These are phyloP conservation scores for Hipparchia semele DNA, from an alignment of 2,888 invertebrate species.

Conservation along the genomic window DNA sequence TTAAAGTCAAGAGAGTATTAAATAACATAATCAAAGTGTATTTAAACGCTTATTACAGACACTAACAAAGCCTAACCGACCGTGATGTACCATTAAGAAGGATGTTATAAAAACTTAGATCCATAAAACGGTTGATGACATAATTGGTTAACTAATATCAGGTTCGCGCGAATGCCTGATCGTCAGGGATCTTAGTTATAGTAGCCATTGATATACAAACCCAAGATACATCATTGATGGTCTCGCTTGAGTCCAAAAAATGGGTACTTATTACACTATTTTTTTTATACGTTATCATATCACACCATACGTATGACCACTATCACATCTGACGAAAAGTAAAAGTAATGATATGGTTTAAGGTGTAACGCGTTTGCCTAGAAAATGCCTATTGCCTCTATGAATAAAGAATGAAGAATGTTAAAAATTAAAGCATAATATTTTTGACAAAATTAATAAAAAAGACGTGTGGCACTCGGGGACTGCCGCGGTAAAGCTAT, in stretches of 20 bases:
- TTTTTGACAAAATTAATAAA: too few relatives aligned
- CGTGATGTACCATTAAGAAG: constrained; percentile 51
- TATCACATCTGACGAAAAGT: too few relatives aligned
- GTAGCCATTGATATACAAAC: not conserved
- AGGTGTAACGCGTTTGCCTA: too few relatives aligned
- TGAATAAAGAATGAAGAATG: too few relatives aligned
- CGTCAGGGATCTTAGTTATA: constrained; percentile 63
- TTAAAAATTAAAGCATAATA: too few relatives aligned
- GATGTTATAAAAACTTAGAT: constrained; percentile 67
- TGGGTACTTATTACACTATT: too few relatives aligned
- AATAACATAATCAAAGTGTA: constrained; percentile 6
- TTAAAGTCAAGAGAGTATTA: not conserved
- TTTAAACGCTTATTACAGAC: constrained; percentile 58
- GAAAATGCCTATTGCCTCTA: too few relatives aligned
- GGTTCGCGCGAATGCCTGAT: constrained; percentile 65
- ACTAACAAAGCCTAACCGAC: constrained; percentile 69
- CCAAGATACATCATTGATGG: not conserved
- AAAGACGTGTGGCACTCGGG: too few relatives aligned
- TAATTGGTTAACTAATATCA: constrained; percentile 77
- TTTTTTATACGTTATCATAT: too few relatives aligned
- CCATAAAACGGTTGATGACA: constrained; percentile 80
- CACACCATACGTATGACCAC: too few relatives aligned
- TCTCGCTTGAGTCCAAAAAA: not conserved
- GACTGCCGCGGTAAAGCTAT: too few relatives aligned
- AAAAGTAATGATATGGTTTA: too few relatives aligned